Percentiles rank a stretch among this genome's conserved stretches.
These are phyloP conservation scores for Perizoma flavofasciatum DNA, from an alignment of 2,888 invertebrate genomes.

Conservation along the genomic window DNA sequence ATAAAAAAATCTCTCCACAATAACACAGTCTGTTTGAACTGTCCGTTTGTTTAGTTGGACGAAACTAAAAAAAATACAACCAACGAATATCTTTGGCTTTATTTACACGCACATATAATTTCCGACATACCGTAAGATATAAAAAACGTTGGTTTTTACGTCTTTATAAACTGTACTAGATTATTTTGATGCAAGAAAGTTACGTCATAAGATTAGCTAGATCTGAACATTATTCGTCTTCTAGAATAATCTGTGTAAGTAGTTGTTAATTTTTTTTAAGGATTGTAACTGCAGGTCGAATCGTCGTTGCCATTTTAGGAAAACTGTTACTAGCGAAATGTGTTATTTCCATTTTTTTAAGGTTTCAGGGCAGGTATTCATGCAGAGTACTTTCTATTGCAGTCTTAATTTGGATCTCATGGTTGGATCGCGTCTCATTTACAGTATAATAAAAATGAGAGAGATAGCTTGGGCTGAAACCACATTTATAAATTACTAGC, in stretches of 20 bases:
- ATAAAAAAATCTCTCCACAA: constrained; percentile 35
- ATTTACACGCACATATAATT: constrained; percentile 48
- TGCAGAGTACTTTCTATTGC: no score
- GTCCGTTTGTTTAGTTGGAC: constrained; percentile 68
- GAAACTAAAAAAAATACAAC: constrained; percentile 57
- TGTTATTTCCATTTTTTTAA: no score
- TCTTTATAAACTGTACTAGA: constrained; percentile 39
- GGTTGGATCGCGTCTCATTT: no score
- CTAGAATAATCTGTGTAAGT: neutral
- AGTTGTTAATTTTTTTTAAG: no score
- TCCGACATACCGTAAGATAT: constrained; percentile 47
- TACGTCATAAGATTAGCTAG: constrained; percentile 15
- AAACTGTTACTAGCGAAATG: no score
- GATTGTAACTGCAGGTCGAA: no score
- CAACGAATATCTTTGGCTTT: constrained; percentile 55
- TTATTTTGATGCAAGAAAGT: constrained; percentile 27
- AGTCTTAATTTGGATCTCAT: no score
- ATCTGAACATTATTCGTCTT: constrained; percentile 14
- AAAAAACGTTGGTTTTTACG: constrained; percentile 42
- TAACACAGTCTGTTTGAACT: constrained; percentile 51
- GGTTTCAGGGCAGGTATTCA: no score
- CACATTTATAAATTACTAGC: no score
- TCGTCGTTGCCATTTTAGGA: no score
- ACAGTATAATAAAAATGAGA: no score
- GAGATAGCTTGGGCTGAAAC: no score